Percentiles rank a stretch among this genome's conserved stretches.
phyloP scores from a whole-genome alignment of 1,140 invertebrate genomes.

The Latrodectus geometricus region DNA sequence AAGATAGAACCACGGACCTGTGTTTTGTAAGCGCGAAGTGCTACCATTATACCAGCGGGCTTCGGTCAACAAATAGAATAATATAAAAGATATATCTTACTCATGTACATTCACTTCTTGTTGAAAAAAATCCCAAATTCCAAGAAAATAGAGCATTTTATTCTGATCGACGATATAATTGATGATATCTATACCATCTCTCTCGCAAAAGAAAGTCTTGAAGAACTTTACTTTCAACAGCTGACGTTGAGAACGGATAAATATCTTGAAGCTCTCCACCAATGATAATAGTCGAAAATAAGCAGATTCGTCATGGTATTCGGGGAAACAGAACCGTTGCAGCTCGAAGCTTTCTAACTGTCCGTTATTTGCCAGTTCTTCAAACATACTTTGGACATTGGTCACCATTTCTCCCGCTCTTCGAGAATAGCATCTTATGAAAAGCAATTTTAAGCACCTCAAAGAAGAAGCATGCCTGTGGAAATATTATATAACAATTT shows the following conservation, averaged over 20 bases:
- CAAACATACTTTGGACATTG: slow-evolving; percentile 1
- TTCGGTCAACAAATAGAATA: too few relatives aligned
- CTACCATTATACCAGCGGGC: too few relatives aligned
- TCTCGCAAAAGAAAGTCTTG: background rate
- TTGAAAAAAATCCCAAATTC: slow-evolving; percentile 24
- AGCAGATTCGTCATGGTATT: background rate
- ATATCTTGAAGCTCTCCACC: background rate
- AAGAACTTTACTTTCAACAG: background rate
- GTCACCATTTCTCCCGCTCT: background rate
- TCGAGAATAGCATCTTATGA: background rate
- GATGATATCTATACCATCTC: slow-evolving; percentile 15
- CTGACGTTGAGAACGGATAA: background rate
- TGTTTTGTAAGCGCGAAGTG: too few relatives aligned
- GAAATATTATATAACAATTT: background rate
- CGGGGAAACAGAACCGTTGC: background rate
- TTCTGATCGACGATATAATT: background rate
- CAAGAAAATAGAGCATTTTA: background rate
- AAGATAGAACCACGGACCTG: too few relatives aligned
- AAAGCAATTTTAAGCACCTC: background rate
- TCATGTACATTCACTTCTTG: background rate
- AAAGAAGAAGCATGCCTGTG: slow-evolving; percentile 3
- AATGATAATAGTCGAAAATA: background rate
- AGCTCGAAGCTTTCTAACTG: background rate
- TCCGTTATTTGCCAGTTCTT: background rate
- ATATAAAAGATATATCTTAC: slow-evolving; percentile 1